A percentile compares a stretch with the other conserved stretches of the same genome.
These are phyloP conservation scores for Trilocha varians DNA, from an alignment of 2,888 invertebrate genomes.

Conservation along the genomic window DNA sequence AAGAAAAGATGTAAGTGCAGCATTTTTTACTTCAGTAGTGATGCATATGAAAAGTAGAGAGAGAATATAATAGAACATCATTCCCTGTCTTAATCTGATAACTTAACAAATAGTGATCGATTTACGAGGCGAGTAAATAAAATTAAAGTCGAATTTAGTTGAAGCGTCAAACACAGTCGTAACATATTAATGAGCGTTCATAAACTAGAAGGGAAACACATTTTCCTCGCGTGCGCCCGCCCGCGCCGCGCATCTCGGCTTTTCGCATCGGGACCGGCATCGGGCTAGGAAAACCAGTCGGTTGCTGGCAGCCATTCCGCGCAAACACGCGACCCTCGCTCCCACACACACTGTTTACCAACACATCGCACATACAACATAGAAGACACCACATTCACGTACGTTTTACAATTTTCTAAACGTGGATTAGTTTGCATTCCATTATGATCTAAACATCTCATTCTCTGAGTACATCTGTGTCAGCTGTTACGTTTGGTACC, in stretches of 20 bases:
- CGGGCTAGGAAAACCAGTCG: constrained; percentile 35
- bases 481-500: no score
- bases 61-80: no score
- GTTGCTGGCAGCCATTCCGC: constrained; percentile 51
- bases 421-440: no score
- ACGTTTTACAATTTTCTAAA: constrained; percentile 23
- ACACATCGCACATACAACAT: constrained; percentile 39
- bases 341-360: constrained; percentile 47
- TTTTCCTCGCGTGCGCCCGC: constrained; percentile 29
- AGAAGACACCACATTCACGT: constrained; percentile 51
- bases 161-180: not conserved
- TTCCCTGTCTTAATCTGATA: no score
- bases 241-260: constrained; percentile 23
- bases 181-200: not conserved
- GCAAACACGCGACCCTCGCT: constrained; percentile 30
- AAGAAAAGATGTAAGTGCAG: constrained; percentile 44
- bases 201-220: constrained; percentile 19
- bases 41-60: no score
- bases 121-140: no score
- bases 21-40: not conserved
- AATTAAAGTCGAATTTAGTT: not conserved
- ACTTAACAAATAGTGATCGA: no score
- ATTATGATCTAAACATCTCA: no score
- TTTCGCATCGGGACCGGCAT: constrained; percentile 26
- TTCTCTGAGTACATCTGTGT: no score